Evolutionary conservation across 2,113 vertebrate species (phyloP), one percentile per base, ranked within the genome.

Genomic region (Todiramphus saurophagus): DNA sequence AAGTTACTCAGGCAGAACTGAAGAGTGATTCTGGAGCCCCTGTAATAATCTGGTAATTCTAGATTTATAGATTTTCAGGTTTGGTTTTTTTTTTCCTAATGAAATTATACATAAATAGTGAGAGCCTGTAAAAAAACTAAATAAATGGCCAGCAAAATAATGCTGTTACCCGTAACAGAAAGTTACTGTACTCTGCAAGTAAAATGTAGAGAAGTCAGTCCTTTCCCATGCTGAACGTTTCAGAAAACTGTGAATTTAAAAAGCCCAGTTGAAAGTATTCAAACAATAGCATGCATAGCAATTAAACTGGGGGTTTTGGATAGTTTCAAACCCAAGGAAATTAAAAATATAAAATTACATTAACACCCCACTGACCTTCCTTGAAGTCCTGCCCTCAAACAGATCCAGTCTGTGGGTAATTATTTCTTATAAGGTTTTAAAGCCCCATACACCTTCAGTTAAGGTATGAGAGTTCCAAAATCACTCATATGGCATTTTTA

Each of bases 261-360:
- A 96, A 82, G 31, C 53, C 12, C 73, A 53, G 56, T 25, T 96
- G 83, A 35, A 95, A 92, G 23, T 67, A 87, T 77, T 80, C 53
- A 59, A 89, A 86, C 11, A 10, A 69, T 60, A 90, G 19, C 30
- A 44, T 31, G 17, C 66, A 55, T 43, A 94, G 31, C 25, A 93
- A 93, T 94, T 94, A 82, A 83, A 77, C 76, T 25, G 50, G 24
- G 79, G 74, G 76, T 88, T 95, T 63, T 91, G 37, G 39, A 44
- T 72, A 30, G 24, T 90, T 96, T 94, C 59, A 86, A 88, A 92
- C 55, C 51, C 4, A 7, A 86, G 72, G 67, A 95, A 77, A 95
- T 94, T 80, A 96, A 94, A 95, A 87, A n/a, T 70, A 53, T 94
- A 81, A 86, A 88, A 53, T 80, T 92, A 53, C 60, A 64, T 75